Evolutionary conservation across 2,888 invertebrate species (phyloP), one percentile per base, ranked within the genome.

Genomic region (Erebia epiphron): DNA sequence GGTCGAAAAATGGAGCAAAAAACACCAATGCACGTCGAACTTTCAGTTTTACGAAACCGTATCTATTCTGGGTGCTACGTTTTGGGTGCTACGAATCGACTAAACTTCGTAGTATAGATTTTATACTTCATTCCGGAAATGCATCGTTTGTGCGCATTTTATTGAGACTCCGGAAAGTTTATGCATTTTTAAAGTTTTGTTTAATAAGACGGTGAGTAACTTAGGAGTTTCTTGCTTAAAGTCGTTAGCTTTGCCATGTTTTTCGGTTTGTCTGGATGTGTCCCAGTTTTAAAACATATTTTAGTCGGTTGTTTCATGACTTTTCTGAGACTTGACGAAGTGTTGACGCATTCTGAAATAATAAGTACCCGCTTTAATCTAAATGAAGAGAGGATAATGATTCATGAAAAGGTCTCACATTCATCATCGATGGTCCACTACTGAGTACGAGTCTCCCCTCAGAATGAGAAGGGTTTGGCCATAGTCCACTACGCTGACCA

Each of bases 1-100:
- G 43, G n/a, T 35, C 46, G 67, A 58, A 67, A 70, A 66, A 70
- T 70, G 35, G 60, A 66, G 50, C 46, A 66, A 66, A 61, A 64
- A 49, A 61, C 7, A 61, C 14, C 41, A 21, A 56, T 49, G 66
- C 61, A 58, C 56, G 46, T 56, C 62, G 54, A 70, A 70, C 66
- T 62, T 66, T 70, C 65, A 61, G 46, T 61, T 66, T 52, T 56
- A 46, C 26, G 56, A 18, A 46, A 56, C 49, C 67, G 7, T 61
- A 67, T 67, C 60, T 67, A 67, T 60, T 67, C 61, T 14, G 50
- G 67, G 60, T 67, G 61, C 43, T 61, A 16, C 60, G 13, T 52
- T 67, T 61, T 14, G 50, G 67, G 60, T 67, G 61, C 52, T 61
- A 16, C 60, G 13, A 60, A 60, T 67, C 61, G 67, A 61, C 67